A percentile compares a stretch with the other conserved stretches of the same genome.
Evolutionary conservation across 2,888 invertebrate species (phyloP).

Genomic region (Cataglyphis cursor): DNA sequence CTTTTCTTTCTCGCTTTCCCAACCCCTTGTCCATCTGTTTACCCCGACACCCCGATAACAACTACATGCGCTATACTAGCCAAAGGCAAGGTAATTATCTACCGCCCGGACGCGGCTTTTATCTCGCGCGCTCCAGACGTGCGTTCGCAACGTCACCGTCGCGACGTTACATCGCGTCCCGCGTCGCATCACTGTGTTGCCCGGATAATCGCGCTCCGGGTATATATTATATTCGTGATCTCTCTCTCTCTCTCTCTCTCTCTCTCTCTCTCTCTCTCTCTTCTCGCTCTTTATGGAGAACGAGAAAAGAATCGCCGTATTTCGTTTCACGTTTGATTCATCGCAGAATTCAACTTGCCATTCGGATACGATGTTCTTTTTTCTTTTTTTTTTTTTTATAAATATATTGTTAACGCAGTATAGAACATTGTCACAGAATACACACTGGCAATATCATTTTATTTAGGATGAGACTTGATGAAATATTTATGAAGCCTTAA

Average conservation of each 20-base stretch:
- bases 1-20: background rate
- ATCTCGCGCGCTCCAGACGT: conserved; percentile 66
- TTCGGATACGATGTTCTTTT: background rate
- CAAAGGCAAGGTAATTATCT: conserved; percentile 72
- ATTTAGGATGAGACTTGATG: background rate
- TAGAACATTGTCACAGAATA: background rate
- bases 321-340: background rate
- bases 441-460: background rate
- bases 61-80: conserved; percentile 47
- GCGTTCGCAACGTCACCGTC: conserved; percentile 14
- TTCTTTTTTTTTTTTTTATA: background rate
- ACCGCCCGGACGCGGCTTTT: conserved; percentile 56
- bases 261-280: too few species aligned
- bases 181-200: conserved; percentile 10
- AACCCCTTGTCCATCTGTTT: conserved; percentile 14
- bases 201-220: conserved; percentile 26
- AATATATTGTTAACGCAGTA: background rate
- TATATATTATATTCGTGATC: conserved; percentile 1
- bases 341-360: background rate
- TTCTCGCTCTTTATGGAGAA: too few species aligned
- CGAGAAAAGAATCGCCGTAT: background rate
- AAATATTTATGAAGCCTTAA: background rate
- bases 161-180: conserved; percentile 21
- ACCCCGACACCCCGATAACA: conserved; percentile 55
- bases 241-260: too few species aligned